Evolutionary conservation across 2,113 vertebrate genomes (phyloP).

Genomic region (Trematocara nigrifrons): DNA sequence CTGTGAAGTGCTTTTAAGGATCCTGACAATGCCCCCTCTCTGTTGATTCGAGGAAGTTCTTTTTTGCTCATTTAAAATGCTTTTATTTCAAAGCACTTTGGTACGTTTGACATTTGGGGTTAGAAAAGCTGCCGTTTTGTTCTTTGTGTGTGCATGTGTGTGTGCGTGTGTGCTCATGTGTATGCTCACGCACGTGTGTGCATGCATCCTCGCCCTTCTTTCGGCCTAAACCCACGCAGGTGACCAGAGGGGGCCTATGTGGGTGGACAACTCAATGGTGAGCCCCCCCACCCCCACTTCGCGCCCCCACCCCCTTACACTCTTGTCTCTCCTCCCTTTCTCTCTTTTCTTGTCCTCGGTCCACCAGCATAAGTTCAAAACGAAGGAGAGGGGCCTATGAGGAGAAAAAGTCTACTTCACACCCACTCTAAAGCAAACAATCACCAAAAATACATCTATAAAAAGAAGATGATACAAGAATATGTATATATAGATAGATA

Average conservation of each 20-base stretch:
- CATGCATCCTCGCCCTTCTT: constrained; percentile 21
- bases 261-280: constrained; percentile 69
- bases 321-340: background rate
- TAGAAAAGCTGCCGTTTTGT: constrained; percentile 12
- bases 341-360: constrained; percentile 12
- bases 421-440: background rate
- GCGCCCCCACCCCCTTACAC: background rate
- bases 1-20: constrained; percentile 22
- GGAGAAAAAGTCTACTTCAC: background rate
- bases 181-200: background rate
- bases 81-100: constrained; percentile 20
- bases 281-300: background rate
- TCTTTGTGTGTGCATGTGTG: background rate
- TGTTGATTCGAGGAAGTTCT: constrained; percentile 31
- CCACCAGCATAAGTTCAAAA: constrained; percentile 16
- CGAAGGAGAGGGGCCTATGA: background rate
- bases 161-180: background rate
- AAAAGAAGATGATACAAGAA: background rate
- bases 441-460: background rate
- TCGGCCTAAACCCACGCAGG: constrained; percentile 61
- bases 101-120: constrained; percentile 20
- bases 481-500: background rate
- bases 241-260: constrained; percentile 56
- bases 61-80: constrained; percentile 30
- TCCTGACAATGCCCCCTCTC: constrained; percentile 9